These are phyloP conservation scores for Ammodytes dubius DNA, from an alignment of 2,113 vertebrate species.

Conservation along the genomic window DNA sequence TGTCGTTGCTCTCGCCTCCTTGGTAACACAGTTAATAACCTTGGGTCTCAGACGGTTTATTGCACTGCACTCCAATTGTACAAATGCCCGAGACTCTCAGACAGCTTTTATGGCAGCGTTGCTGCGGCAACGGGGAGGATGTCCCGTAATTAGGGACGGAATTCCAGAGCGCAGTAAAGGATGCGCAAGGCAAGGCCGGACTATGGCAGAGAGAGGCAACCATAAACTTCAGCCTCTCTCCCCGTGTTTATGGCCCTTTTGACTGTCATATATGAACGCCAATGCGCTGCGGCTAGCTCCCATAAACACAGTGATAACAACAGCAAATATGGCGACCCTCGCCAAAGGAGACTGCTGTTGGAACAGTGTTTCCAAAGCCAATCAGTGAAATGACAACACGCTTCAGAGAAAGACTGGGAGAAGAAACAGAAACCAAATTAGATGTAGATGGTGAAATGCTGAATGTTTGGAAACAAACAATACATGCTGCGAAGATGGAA, in stretches of 20 bases:
- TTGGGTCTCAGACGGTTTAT: constrained; percentile 90
- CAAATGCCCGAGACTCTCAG: constrained; percentile 89
- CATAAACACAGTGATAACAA: constrained; percentile 83
- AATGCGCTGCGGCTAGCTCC: constrained; percentile 79
- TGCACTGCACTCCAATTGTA: constrained; percentile 88
- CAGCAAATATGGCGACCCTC: constrained; percentile 79
- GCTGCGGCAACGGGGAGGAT: constrained; percentile 91
- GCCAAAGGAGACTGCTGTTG: constrained; percentile 67
- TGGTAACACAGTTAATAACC: constrained; percentile 88
- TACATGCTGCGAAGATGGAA: constrained; percentile 86
- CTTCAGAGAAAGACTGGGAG: constrained; percentile 40
- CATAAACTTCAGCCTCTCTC: constrained; percentile 86
- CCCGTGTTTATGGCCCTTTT: constrained; percentile 83
- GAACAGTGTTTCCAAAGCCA: constrained; percentile 60
- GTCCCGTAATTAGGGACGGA: constrained; percentile 94
- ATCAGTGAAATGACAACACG: constrained; percentile 66
- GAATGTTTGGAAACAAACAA: constrained; percentile 12
- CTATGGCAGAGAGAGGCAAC: constrained; percentile 84
- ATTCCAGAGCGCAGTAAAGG: constrained; percentile 91
- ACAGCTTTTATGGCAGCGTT: constrained; percentile 92
- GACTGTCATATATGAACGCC: constrained; percentile 86
- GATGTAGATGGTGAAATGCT: constrained; percentile 15
- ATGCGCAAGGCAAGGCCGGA: constrained; percentile 88
- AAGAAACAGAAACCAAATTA: background rate
- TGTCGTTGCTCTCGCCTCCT: constrained; percentile 83